phyloP scores from a whole-genome alignment of 1,140 invertebrate genomes.

The Zophobas morio region DNA sequence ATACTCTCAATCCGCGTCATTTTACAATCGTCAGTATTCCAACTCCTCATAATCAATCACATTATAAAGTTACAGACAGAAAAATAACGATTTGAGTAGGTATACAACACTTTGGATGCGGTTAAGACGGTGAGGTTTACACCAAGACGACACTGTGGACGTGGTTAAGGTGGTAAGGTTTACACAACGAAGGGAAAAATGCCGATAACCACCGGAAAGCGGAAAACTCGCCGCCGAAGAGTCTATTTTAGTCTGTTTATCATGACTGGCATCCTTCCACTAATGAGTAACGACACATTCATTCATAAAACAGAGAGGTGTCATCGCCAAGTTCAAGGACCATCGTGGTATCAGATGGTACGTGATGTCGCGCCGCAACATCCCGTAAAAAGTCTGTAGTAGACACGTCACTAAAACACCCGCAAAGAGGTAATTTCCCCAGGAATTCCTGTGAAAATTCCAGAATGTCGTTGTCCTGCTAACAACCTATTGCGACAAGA shows the following conservation, averaged over 20 bases:
- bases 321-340: constrained; percentile 23
- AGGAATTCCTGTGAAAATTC: neutral
- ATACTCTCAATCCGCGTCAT: too few relatives aligned
- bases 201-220: neutral
- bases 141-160: too few relatives aligned
- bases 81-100: too few relatives aligned
- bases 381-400: constrained; percentile 7
- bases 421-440: neutral
- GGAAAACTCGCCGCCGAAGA: neutral
- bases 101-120: too few relatives aligned
- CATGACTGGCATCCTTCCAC: constrained; percentile 13
- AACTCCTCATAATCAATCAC: too few relatives aligned
- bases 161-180: neutral
- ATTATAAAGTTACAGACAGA: too few relatives aligned
- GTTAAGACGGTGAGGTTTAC: too few relatives aligned
- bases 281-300: constrained; percentile 18
- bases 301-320: constrained; percentile 11
- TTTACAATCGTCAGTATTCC: too few relatives aligned
- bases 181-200: constrained; percentile 1
- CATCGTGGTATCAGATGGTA: constrained; percentile 2
- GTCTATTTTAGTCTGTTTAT: constrained; percentile 13
- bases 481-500: neutral
- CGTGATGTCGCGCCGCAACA: constrained; percentile 34
- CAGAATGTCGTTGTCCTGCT: constrained; percentile 3
- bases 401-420: constrained; percentile 11